Conservation (phyloP, 2,797 vertebrate genomes). For the Nothura maculosa region DNA sequence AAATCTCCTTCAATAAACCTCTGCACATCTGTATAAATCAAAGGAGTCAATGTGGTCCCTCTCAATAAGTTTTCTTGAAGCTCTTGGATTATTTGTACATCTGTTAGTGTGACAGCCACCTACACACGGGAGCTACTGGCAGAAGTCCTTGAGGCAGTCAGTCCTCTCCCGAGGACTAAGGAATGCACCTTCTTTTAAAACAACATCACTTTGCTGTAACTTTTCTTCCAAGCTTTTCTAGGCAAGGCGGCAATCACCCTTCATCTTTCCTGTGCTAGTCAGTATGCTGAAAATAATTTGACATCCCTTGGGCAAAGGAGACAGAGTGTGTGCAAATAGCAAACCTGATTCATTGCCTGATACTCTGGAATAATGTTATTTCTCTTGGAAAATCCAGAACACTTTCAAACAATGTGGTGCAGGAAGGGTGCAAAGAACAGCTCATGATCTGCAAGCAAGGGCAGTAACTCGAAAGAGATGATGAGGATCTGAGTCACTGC, state of each 20-base stretch:
- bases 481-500: fast-evolving
- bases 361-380: neutral
- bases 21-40: neutral
- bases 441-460: neutral
- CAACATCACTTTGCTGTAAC: neutral
- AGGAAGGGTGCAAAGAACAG: neutral
- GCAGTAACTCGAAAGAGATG: neutral
- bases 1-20: neutral
- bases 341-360: neutral
- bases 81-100: neutral
- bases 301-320: neutral
- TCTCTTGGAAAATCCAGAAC: neutral
- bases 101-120: neutral
- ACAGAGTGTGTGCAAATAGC: neutral
- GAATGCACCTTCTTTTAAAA: neutral
- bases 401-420: neutral
- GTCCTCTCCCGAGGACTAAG: no score
- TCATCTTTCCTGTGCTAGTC: neutral
- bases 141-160: neutral
- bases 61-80: neutral
- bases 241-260: fast-evolving
- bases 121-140: neutral
- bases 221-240: neutral
- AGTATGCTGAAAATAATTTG: neutral
- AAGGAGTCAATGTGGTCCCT: neutral